Evolutionary conservation across 1,140 invertebrate species (phyloP).

Genomic region (Heliconius hermathena): DNA sequence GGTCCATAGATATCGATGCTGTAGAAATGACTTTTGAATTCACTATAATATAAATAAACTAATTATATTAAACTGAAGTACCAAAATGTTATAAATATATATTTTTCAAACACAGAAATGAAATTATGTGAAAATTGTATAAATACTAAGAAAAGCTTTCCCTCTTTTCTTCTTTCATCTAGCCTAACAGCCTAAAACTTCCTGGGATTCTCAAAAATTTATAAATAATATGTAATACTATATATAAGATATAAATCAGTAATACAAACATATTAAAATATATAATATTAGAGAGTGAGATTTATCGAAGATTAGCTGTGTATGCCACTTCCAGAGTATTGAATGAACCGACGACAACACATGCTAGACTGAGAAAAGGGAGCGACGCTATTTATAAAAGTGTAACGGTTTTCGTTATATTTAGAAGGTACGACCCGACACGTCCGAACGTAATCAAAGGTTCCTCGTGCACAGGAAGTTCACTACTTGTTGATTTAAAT

Average conservation of each 20-base stretch:
- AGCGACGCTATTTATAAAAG: constrained; percentile 28
- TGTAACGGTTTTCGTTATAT: constrained; percentile 27
- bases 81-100: too few relatives aligned
- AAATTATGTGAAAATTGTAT: too few relatives aligned
- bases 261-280: too few relatives aligned
- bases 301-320: background rate
- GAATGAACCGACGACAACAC: background rate
- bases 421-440: constrained; percentile 18
- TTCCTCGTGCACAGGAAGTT: constrained; percentile 7
- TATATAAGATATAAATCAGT: too few relatives aligned
- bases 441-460: constrained; percentile 2
- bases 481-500: constrained; percentile 2
- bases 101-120: too few relatives aligned
- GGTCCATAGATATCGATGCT: background rate
- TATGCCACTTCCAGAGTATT: background rate
- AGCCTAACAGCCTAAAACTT: too few relatives aligned
- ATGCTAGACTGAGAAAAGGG: constrained; percentile 17
- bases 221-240: too few relatives aligned
- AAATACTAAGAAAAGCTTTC: too few relatives aligned
- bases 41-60: background rate
- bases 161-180: too few relatives aligned
- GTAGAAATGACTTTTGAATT: background rate
- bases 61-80: too few relatives aligned
- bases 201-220: too few relatives aligned
- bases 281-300: too few relatives aligned